Evolutionary conservation across 1,140 invertebrate genomes (phyloP).

Genomic region (Nymphalis io): DNA sequence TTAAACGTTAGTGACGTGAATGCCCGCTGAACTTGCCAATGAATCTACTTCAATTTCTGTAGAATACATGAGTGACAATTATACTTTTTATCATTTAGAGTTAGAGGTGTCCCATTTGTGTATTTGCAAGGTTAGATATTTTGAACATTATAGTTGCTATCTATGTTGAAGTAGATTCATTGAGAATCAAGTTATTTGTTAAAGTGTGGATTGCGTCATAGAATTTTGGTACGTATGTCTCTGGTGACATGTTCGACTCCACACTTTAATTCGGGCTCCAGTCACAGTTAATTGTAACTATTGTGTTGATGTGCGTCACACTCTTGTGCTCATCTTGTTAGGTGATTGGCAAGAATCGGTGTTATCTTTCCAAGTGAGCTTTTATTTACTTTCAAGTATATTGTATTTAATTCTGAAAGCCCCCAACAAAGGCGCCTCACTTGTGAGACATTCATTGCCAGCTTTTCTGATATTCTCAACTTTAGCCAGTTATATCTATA

Average conservation of each 20-base stretch:
- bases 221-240: conserved; percentile 31
- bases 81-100: conserved; percentile 18
- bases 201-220: conserved; percentile 45
- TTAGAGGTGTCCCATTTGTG: background rate
- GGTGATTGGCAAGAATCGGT: conserved; percentile 67
- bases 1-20: conserved; percentile 59
- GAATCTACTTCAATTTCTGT: conserved; percentile 59
- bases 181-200: conserved; percentile 40
- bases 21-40: conserved; percentile 45
- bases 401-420: conserved; percentile 52
- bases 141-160: conserved; percentile 5
- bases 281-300: conserved; percentile 68
- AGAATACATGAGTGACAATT: conserved; percentile 26
- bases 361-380: conserved; percentile 70
- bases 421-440: conserved; percentile 75
- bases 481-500: conserved; percentile 23
- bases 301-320: conserved; percentile 79
- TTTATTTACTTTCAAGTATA: conserved; percentile 56
- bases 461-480: conserved; percentile 59
- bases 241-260: conserved; percentile 42
- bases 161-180: conserved; percentile 40
- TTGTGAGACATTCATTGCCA: conserved; percentile 74
- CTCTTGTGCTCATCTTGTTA: conserved; percentile 74
- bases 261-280: conserved; percentile 53
- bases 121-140: background rate